These are phyloP conservation scores for Trachythela sp. DNA, from an alignment of 64 coral and sea anemone species.

Conservation along the genomic window DNA sequence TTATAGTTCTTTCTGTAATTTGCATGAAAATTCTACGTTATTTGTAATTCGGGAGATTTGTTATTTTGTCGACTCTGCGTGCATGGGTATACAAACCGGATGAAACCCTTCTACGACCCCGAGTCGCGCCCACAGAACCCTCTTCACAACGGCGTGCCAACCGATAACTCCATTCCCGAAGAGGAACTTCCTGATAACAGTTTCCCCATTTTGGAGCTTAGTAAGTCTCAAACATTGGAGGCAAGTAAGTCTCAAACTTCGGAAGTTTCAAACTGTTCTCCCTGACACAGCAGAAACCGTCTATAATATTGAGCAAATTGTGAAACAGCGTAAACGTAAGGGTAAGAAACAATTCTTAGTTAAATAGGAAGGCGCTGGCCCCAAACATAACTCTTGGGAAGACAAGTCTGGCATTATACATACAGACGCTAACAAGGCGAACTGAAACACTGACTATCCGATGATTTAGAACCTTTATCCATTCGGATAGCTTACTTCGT, in stretches of 20 bases:
- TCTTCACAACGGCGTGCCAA: neutral
- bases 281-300: neutral
- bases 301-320: neutral
- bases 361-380: neutral
- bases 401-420: neutral
- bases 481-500: no score
- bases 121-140: neutral
- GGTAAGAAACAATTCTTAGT: slow-evolving; percentile 14
- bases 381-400: neutral
- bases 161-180: neutral
- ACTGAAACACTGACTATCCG: neutral
- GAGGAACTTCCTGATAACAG: neutral
- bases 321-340: neutral
- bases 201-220: neutral
- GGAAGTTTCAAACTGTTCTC: no score
- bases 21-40: no score
- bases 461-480: neutral
- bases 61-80: no score
- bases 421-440: neutral
- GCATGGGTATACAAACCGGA: neutral
- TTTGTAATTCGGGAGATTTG: no score
- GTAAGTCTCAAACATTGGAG: neutral
- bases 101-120: slow-evolving; percentile 34
- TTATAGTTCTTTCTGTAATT: no score
- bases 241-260: neutral